A percentile compares a stretch with the other conserved stretches of the same genome.
These are phyloP conservation scores for Caenorhabditis brenneri DNA, from an alignment of 1,140 invertebrate genomes.

Conservation along the genomic window DNA sequence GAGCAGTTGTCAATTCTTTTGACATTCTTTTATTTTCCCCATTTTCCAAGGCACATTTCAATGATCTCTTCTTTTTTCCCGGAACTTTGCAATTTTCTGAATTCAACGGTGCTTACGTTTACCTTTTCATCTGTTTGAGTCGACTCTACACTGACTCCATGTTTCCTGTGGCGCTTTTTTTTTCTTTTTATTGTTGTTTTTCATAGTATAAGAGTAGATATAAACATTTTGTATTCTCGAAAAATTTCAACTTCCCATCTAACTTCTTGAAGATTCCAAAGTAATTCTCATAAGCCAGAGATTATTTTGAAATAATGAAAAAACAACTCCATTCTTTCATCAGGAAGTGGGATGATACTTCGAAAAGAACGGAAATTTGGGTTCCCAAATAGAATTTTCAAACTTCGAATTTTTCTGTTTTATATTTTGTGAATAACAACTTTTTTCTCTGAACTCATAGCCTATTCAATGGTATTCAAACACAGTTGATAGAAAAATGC, in stretches of 20 bases:
- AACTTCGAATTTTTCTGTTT: no score
- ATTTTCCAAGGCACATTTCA: not conserved
- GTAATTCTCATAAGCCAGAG: no score
- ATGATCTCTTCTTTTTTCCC: slow-evolving; percentile 10
- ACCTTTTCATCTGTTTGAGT: no score
- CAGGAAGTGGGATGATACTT: no score
- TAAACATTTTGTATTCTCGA: not conserved
- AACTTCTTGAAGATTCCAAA: no score
- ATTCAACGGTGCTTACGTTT: not conserved
- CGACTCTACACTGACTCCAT: not conserved
- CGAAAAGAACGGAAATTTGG: not conserved
- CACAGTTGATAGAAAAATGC: not conserved
- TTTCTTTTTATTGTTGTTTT: not conserved
- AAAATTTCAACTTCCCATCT: no score
- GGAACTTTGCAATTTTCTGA: slow-evolving; percentile 36
- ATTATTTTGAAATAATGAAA: not conserved
- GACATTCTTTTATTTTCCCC: not conserved
- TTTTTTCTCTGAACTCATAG: not conserved
- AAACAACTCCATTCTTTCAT: not conserved
- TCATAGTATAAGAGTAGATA: not conserved
- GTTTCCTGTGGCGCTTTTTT: not conserved
- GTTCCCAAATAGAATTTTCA: not conserved
- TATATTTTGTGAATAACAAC: no score
- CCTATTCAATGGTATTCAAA: not conserved
- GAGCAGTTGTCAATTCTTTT: not conserved